phyloP scores from a whole-genome alignment of 1,140 invertebrate species.

The Saxidomus purpurata region DNA sequence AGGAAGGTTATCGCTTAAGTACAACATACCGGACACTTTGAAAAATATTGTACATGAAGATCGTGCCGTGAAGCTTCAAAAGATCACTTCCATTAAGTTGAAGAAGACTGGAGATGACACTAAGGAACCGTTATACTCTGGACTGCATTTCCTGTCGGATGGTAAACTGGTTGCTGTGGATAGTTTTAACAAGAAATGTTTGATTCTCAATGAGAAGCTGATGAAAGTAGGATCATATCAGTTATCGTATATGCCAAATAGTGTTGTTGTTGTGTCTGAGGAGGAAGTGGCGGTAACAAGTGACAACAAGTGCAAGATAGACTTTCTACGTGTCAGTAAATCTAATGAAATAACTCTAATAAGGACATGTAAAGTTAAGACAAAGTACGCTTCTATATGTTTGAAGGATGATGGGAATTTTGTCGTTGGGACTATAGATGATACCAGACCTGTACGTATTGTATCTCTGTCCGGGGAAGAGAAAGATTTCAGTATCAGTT shows the following conservation, averaged over 20 bases:
- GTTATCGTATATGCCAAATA: background rate
- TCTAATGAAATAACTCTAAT: background rate
- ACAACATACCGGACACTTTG: too few species aligned
- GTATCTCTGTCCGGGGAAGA: background rate
- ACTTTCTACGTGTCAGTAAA: background rate
- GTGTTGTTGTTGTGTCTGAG: constrained; percentile 1
- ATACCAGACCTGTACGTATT: constrained; percentile 9
- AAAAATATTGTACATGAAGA: too few species aligned
- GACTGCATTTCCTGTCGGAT: constrained; percentile 1
- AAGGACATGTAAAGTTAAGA: background rate
- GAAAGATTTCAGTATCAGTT: constrained; percentile 1
- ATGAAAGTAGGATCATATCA: background rate
- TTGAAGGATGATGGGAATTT: background rate
- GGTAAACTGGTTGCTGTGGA: background rate
- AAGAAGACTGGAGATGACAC: background rate
- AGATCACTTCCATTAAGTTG: too few species aligned
- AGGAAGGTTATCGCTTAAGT: too few species aligned
- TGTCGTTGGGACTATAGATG: constrained; percentile 16
- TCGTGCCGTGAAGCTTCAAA: too few species aligned
- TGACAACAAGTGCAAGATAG: background rate
- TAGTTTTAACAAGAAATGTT: background rate
- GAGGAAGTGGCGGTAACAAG: background rate
- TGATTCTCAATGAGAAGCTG: background rate
- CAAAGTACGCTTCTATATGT: background rate
- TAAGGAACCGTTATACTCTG: background rate